Conservation (phyloP, 2,888 invertebrate genomes). For the Apamea monoglypha region DNA sequence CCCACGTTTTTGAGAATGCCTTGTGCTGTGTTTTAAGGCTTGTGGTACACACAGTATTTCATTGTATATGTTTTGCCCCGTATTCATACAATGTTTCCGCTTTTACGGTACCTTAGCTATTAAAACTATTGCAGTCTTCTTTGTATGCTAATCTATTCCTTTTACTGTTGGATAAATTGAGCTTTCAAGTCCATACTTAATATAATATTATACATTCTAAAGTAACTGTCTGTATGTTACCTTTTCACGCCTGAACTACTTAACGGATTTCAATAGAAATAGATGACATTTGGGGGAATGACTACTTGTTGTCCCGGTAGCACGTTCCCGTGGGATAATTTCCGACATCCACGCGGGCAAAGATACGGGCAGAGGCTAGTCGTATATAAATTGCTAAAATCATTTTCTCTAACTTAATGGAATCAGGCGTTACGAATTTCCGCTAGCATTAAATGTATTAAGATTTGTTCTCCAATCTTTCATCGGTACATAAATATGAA, state of each 20-base stretch:
- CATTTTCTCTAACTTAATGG: not conserved
- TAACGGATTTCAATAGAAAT: not conserved
- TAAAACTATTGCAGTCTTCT: not conserved
- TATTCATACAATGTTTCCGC: not conserved
- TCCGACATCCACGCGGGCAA: not conserved
- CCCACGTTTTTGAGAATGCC: slow-evolving; percentile 16
- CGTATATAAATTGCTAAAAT: not conserved
- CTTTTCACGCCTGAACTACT: not conserved
- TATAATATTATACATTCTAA: not conserved
- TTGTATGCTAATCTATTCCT: not conserved
- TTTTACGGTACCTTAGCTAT: not conserved
- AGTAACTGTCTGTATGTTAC: not conserved
- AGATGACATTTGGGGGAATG: not conserved
- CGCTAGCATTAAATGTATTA: not conserved
- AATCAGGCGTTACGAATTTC: slow-evolving; percentile 2
- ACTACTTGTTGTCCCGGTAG: not conserved
- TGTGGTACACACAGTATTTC: not conserved
- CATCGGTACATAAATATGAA: slow-evolving; percentile 34
- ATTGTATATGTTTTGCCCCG: not conserved
- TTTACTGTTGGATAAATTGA: not conserved
- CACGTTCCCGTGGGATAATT: not conserved
- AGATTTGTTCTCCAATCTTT: slow-evolving; percentile 27
- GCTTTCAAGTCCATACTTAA: not conserved
- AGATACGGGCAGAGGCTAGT: not conserved
- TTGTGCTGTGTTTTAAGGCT: not conserved